A percentile compares a stretch with the other conserved stretches of the same genome.
Conservation (phyloP, 2,797 vertebrate species). For the Leptatherina wallacei region DNA sequence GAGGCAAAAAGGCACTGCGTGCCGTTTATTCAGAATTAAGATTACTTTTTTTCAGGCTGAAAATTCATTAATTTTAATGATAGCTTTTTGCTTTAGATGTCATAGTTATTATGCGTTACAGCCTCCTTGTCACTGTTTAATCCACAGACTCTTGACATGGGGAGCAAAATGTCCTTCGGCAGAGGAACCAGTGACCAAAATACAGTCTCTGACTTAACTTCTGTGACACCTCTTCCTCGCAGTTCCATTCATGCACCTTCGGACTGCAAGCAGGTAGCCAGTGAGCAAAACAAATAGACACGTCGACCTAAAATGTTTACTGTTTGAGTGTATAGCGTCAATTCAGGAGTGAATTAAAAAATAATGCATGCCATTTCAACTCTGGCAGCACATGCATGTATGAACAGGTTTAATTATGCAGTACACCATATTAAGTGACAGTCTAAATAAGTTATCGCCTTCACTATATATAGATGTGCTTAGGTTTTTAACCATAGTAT, state of each 20-base stretch:
- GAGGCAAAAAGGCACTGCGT: neutral
- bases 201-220: slow-evolving; percentile 65
- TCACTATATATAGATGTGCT: neutral
- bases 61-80: neutral
- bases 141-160: slow-evolving; percentile 74
- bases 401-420: neutral
- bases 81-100: neutral
- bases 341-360: neutral
- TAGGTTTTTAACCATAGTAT: neutral
- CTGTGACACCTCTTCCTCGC: slow-evolving; percentile 53
- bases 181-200: slow-evolving; percentile 71
- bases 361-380: neutral
- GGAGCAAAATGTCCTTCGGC: slow-evolving; percentile 76
- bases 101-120: slow-evolving; percentile 23
- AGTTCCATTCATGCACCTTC: slow-evolving; percentile 47
- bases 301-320: neutral
- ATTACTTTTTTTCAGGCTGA: neutral
- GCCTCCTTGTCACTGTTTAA: slow-evolving; percentile 51
- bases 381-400: neutral
- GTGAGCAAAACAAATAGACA: slow-evolving; percentile 14
- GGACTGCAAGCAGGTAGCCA: slow-evolving; percentile 71
- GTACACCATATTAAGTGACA: neutral
- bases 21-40: neutral
- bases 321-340: neutral
- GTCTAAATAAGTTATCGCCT: neutral